Base-by-base conservation (phyloP, 2,888 invertebrate genomes). In the Stenodera caucasica region DNA sequence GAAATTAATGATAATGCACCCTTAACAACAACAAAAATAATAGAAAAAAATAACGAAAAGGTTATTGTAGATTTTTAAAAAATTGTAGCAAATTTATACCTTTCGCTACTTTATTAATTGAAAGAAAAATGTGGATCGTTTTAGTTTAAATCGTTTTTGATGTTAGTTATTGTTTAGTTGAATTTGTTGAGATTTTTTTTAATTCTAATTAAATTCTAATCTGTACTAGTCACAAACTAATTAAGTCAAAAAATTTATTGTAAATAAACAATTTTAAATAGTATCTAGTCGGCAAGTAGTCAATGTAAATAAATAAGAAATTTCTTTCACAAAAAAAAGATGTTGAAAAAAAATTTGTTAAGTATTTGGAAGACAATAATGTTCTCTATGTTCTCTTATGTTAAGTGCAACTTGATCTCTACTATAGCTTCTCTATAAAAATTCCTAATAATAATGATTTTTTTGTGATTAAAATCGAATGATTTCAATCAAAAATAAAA, bases 321-420 rank as follows among this genome's bases (percentile, higher is more conserved):
- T 63, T 63, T 63, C 63, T 60, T 60, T 63, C 50, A 57, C n/a
- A 57, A 5, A 26, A 26, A 26, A 26, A 26, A 2, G 5, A 49
- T 56, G 57, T 61, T 62, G 12, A 45, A 12, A 45, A 45, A 40
- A 18, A 15, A 57, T 59, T 58, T 60, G 50, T 70, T 66, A 71
- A 70, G 71, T 72, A 72, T 71, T 72, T 71, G 71, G 71, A 72
- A 72, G 72, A 72, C 72, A 72, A 72, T 72, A 72, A 72, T 66
- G 57, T 62, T 69, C 62, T 70, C 59, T 67, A 60, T 67, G 63
- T 66, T 58, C 58, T 57, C 51, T 57, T 51, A 45, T 12, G 11
- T 23, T 45, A 1, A 45, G n/a, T 23, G 2, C 21, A 6, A 45
- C 5, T 21, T 12, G 21, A 45, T 21, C 45, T 23, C 45, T 45